phyloP scores from a whole-genome alignment of 2,113 vertebrate species.

The Pipa parva region DNA sequence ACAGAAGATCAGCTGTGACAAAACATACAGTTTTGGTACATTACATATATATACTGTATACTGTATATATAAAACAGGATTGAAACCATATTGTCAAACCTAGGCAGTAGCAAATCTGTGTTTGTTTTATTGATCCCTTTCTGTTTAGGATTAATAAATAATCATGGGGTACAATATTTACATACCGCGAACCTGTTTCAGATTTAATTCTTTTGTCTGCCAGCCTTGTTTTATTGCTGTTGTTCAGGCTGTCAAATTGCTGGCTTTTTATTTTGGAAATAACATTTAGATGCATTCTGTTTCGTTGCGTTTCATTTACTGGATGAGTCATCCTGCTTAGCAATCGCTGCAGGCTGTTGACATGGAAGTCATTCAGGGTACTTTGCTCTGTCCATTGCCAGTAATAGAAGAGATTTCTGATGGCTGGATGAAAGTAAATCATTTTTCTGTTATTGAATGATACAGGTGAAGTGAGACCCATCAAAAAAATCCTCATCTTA shows the following conservation, averaged over 20 bases:
- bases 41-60: too few relatives aligned
- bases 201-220: slow-evolving; percentile 2
- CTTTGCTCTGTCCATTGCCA: background rate
- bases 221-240: slow-evolving; percentile 1
- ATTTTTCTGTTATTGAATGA: background rate
- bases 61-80: too few relatives aligned
- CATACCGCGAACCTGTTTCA: background rate
- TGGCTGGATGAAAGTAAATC: background rate
- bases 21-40: too few relatives aligned
- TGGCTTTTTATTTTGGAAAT: slow-evolving; percentile 26
- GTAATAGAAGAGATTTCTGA: background rate
- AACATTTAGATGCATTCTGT: slow-evolving; percentile 22
- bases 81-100: too few relatives aligned
- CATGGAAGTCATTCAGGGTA: slow-evolving; percentile 18
- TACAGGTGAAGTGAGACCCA: background rate
- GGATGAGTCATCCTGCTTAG: slow-evolving; percentile 30
- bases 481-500: too few relatives aligned
- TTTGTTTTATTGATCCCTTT: too few relatives aligned
- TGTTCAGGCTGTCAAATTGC: slow-evolving; percentile 1
- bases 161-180: slow-evolving; percentile 9
- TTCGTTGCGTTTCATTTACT: slow-evolving; percentile 19
- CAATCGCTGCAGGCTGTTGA: slow-evolving; percentile 30
- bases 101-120: too few relatives aligned
- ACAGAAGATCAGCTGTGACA: too few relatives aligned
- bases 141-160: background rate